These are phyloP conservation scores for Drosophila bocqueti DNA, from an alignment of 1,140 invertebrate species.

Conservation along the genomic window DNA sequence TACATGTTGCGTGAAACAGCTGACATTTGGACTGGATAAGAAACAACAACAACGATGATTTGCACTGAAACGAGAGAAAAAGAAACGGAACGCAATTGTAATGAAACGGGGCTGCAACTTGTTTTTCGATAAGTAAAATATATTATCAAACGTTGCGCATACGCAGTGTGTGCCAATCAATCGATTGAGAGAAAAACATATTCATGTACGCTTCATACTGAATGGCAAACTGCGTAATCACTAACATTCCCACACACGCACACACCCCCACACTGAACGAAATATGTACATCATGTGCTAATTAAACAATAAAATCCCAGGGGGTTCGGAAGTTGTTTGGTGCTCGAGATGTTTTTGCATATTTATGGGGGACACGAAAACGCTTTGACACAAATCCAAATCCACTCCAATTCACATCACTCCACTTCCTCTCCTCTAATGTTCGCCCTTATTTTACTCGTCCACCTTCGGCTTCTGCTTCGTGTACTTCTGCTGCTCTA, in stretches of 20 bases:
- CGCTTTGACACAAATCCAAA: conserved; percentile 66
- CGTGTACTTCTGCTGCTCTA: conserved; percentile 8
- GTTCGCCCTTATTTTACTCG: neutral
- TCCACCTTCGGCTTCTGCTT: conserved; percentile 19
- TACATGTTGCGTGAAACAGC: conserved; percentile 78
- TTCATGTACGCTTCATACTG: neutral
- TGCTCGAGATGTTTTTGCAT: conserved; percentile 29
- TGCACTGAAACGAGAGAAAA: conserved; percentile 25
- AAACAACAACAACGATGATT: conserved; percentile 43
- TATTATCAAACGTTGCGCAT: conserved; percentile 56
- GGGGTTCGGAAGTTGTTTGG: conserved; percentile 9
- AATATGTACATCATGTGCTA: conserved; percentile 45
- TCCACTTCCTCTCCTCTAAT: neutral
- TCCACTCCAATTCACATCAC: conserved; percentile 33
- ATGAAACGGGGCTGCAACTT: conserved; percentile 8
- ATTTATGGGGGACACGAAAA: conserved; percentile 29
- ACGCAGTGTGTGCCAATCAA: conserved; percentile 55
- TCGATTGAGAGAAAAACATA: neutral
- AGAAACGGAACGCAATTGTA: neutral
- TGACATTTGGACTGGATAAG: conserved; percentile 67
- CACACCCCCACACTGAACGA: conserved; percentile 16
- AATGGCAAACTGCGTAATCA: conserved; percentile 59
- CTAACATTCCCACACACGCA: conserved; percentile 41
- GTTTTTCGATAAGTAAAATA: neutral
- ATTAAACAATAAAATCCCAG: conserved; percentile 46